Base-by-base conservation (phyloP, 2,888 invertebrate genomes). In the Rotaria macrura region DNA sequence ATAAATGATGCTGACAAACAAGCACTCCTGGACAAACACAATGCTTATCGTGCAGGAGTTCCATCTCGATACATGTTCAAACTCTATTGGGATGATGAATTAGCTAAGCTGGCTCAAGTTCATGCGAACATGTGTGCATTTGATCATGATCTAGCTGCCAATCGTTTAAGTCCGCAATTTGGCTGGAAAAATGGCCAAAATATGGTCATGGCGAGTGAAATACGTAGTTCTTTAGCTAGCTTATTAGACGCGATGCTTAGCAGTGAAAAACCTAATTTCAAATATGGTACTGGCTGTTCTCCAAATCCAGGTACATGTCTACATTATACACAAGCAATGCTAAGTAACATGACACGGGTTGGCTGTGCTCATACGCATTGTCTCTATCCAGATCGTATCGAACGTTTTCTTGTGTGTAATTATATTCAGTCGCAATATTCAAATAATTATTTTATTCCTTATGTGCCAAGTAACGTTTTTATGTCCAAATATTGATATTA, bases 351-450 rank as follows among this genome's bases (percentile, higher is more conserved):
- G 6, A 84, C 87, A 14, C 85, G 84, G 40, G 38, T 87, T 34
- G 87, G 87, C 29, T 87, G 87, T 85, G 87, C 87, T 23, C 87
- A 87, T 79, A 87, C 87, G 40, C 85, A 87, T 38, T 87, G 87
- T 84, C 85, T 87, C 43, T 85, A 84, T 72, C 85, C 86, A 20
- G 47, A 85, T n/a, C 72, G 55, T 40, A 29, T 85, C 25, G 57
- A 86, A 23, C 43, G 84, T 65, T 38, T n/a, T 83, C 57, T 83
- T 20, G 38, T 40, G 10, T 86, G 86, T 84, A 85, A 86, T 72
- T 87, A 84, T 49, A 74, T 74, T 25, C 40, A 40, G 1, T 74
- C 74, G 43, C 74, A 74, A 74, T 74, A 74, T 43, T 0, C 40
- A 43, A 5, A 40, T 40, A 74, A 25, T 40, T 74, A 74, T n/a